These are phyloP conservation scores for Genyomyrus donnyi DNA, from an alignment of 2,113 vertebrate genomes.

Conservation along the genomic window DNA sequence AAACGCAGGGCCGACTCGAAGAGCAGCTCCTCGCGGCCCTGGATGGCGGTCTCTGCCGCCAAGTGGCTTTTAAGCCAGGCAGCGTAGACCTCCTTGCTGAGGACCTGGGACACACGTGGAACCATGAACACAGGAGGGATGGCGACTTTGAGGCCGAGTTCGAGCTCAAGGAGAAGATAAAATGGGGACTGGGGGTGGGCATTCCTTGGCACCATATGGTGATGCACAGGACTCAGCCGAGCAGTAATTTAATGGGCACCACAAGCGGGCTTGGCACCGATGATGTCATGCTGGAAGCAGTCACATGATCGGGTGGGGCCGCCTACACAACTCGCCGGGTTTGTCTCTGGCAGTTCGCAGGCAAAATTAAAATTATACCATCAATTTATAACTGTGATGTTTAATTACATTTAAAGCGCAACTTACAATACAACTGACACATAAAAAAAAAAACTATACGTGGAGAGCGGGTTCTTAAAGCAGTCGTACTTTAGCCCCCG, in stretches of 20 bases:
- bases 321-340: not conserved
- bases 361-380: not conserved
- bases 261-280: constrained; percentile 47
- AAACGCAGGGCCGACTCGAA: constrained; percentile 81
- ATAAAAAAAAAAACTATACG: not conserved
- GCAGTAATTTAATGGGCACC: constrained; percentile 46
- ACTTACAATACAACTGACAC: not conserved
- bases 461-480: not conserved
- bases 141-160: not conserved
- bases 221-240: constrained; percentile 17
- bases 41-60: constrained; percentile 82
- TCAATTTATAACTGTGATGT: not conserved
- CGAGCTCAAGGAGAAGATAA: not conserved
- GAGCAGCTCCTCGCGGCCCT: constrained; percentile 83
- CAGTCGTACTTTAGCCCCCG: no score
- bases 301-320: constrained; percentile 32
- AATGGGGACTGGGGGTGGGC: constrained; percentile 25
- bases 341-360: not conserved
- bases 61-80: constrained; percentile 83
- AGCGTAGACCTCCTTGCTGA: constrained; percentile 87
- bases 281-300: constrained; percentile 35
- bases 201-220: constrained; percentile 31
- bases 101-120: constrained; percentile 56
- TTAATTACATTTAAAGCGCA: not conserved
- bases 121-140: not conserved